Evolutionary conservation across 2,888 invertebrate species (phyloP).

Genomic region (Drosophila ustulata): DNA sequence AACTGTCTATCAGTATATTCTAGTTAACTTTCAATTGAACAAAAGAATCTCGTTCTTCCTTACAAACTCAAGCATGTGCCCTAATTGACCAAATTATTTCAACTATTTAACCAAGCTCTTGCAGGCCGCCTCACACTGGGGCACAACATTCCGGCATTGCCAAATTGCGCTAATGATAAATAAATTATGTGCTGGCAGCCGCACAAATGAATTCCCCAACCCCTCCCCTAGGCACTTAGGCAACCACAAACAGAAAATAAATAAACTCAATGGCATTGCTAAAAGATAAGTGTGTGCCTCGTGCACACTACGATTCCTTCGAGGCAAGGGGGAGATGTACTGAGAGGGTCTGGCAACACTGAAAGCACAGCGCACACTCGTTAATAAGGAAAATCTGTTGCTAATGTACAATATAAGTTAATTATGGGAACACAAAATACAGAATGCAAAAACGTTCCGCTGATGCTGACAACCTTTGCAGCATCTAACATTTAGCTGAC

Average conservation of each 20-base stretch:
- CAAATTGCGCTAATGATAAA: slow-evolving; percentile 79
- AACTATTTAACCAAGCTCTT: slow-evolving; percentile 68
- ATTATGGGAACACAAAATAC: slow-evolving; percentile 65
- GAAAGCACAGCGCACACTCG: slow-evolving; percentile 61
- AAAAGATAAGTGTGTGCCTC: slow-evolving; percentile 72
- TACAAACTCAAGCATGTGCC: slow-evolving; percentile 25
- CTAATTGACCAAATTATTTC: slow-evolving; percentile 76
- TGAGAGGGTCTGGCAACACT: slow-evolving; percentile 42
- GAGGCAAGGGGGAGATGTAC: slow-evolving; percentile 11
- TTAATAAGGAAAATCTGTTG: slow-evolving; percentile 80
- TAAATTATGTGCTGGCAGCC: slow-evolving; percentile 75
- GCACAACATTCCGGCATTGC: slow-evolving; percentile 53
- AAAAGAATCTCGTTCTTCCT: not conserved
- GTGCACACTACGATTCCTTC: slow-evolving; percentile 49
- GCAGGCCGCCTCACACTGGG: slow-evolving; percentile 19
- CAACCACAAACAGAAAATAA: slow-evolving; percentile 74
- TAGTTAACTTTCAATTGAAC: not conserved
- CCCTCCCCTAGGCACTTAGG: slow-evolving; percentile 4
- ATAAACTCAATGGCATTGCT: slow-evolving; percentile 72
- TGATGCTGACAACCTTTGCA: slow-evolving; percentile 65
- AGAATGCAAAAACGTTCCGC: slow-evolving; percentile 54
- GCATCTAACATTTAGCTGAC: slow-evolving; percentile 52
- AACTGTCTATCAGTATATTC: not conserved
- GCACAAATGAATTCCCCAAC: slow-evolving; percentile 53
- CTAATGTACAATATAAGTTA: slow-evolving; percentile 79